Evolutionary conservation across 2,797 vertebrate genomes (phyloP), one percentile per base, ranked within the genome.

Genomic region (Epinephelus awoara): DNA sequence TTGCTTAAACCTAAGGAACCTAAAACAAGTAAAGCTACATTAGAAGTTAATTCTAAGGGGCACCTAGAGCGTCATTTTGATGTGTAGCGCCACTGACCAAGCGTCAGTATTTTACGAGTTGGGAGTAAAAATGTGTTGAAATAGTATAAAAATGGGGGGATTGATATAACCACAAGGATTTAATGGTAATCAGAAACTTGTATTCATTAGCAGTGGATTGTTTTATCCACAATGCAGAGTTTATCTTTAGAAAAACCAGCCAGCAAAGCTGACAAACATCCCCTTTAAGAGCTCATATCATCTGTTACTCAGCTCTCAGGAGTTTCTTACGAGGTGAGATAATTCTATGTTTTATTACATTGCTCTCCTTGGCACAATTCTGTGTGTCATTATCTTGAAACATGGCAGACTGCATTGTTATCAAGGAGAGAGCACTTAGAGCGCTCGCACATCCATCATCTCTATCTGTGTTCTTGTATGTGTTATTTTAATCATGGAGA

Each of bases 381-480:
- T 67, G 6, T 55, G 9, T 15, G 23, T 55, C 29, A 63, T 75
- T 50, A 80, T 69, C 57, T 71, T 47, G 50, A 79, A 76, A 76
- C n/a, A 54, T 10, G 8, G 25, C 47, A 27, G 38, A 51, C 66
- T 12, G 66, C 54, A 40, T 25, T 51, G 8, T 40, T 62, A 57
- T 62, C 2, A 25, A 46, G 14, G 40, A 61, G 8, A 61, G 27
- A 72, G 12, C n/a, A 18, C 23, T 21, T 25, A 6, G 13, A 42
- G 21, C 49, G 29, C 59, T 54, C 23, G 27, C 13, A 21, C 34
- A 67, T 40, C 18, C 5, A 0, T 49, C 49, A 19, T 65, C n/a
- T 17, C 11, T 57, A 7, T 10, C 2, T 12, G 18, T 0, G 2
- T 70, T 56, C 23, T n/a, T 5, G 0, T 19, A 6, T 1, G 34